Evolutionary conservation across 2,797 vertebrate genomes (phyloP), one percentile per base, ranked within the genome.

Genomic region (Hippoglossus hippoglossus): DNA sequence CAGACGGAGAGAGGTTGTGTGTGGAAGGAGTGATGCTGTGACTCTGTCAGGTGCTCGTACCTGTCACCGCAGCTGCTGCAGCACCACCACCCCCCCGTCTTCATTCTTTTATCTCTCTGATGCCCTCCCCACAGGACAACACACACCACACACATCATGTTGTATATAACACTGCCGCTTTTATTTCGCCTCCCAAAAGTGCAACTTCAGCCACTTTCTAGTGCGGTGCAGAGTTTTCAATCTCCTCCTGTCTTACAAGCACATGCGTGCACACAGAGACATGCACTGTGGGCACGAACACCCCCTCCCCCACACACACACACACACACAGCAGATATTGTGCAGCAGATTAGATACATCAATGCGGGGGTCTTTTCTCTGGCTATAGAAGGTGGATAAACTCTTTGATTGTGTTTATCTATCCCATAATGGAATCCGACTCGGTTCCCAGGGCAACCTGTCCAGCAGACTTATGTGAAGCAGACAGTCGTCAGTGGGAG

Each of bases 381-480:
- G 79, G 78, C 84, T 89, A 87, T 88, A 85, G 87, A 91, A 91
- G 82, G 89, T 89, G 90, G 91, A 92, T 91, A 88, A 91, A 93
- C 71, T 88, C 86, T 91, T 91, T 90, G 85, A 91, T 91, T 92
- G 91, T 87, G 87, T 92, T 92, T 90, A 91, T 93, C 90, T 87
- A 87, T 87, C 85, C 87, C 87, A 85, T 91, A 92, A 92, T 92
- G 87, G 85, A 90, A 90, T 91, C 85, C 79, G 80, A 71, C 82
- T 75, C 39, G n/a, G 89, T 92, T 90, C 81, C 90, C 85, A 66
- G 79, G 89, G 87, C 87, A 93, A 92, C 91, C 71, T 68, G 81
- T 82, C 80, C 80, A 71, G 58, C 75, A 82, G 85, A 69, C 82
- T 79, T 77, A 74, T 69, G 67, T 71, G 81, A 84, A 82, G 82